Percentiles rank a stretch among this genome's conserved stretches.
Evolutionary conservation across 2,888 invertebrate species (phyloP).

Genomic region (Eilema caniola): DNA sequence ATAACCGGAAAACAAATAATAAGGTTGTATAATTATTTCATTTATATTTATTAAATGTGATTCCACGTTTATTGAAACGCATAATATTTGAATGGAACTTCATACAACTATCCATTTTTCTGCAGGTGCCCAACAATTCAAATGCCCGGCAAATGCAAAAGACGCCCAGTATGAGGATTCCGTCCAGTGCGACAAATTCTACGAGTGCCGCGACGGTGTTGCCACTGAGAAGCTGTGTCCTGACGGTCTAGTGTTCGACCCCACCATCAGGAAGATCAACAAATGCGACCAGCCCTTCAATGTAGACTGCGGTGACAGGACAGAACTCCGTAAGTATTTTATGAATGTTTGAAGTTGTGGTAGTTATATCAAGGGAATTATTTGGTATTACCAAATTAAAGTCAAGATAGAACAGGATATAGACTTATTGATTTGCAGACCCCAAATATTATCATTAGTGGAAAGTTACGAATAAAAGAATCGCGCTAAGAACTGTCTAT

Average conservation of each 20-base stretch:
- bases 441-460: too few relatives aligned
- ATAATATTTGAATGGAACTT: not conserved
- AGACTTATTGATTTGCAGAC: too few relatives aligned
- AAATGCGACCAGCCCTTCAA: constrained; percentile 98
- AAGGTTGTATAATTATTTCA: not conserved
- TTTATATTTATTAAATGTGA: too few relatives aligned
- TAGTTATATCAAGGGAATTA: not conserved
- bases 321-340: constrained; percentile 93
- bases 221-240: constrained; percentile 93
- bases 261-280: constrained; percentile 93
- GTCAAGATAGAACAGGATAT: too few relatives aligned
- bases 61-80: not conserved
- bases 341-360: not conserved
- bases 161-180: constrained; percentile 94
- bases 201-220: constrained; percentile 91
- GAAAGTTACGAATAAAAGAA: too few relatives aligned
- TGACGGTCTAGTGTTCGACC: constrained; percentile 96
- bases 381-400: too few relatives aligned
- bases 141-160: constrained; percentile 91
- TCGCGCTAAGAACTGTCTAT: too few relatives aligned
- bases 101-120: constrained; percentile 47
- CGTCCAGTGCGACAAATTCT: constrained; percentile 95
- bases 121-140: constrained; percentile 88
- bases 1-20: not conserved
- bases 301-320: constrained; percentile 95